Percentiles rank a stretch among this genome's conserved stretches.
These are phyloP conservation scores for Vulpes vulpes DNA, from an alignment of 2,113 vertebrate species.

Conservation along the genomic window DNA sequence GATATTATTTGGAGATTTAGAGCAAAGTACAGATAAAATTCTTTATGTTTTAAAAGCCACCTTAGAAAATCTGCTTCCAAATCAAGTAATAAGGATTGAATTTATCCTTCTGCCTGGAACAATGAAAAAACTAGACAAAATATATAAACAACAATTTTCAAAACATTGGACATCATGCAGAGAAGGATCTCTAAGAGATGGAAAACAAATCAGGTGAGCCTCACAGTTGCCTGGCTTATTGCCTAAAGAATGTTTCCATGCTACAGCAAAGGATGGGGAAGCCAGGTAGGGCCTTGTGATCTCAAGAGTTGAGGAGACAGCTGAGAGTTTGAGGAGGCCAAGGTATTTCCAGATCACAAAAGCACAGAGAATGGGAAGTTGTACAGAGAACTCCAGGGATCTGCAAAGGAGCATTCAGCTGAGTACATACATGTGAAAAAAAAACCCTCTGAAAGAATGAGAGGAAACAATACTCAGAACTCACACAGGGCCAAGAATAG, in stretches of 20 bases:
- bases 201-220: neutral
- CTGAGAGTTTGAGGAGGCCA: neutral
- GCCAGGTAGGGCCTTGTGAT: neutral
- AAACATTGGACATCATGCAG: neutral
- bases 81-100: neutral
- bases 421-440: neutral
- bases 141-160: neutral
- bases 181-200: neutral
- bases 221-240: neutral
- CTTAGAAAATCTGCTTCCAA: constrained; percentile 3
- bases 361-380: neutral
- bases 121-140: neutral
- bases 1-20: neutral
- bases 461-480: neutral
- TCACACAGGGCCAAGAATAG: neutral
- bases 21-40: neutral
- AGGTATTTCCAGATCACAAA: neutral
- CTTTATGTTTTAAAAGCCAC: neutral
- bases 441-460: neutral
- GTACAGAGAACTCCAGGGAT: neutral
- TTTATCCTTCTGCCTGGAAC: neutral
- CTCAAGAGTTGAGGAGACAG: neutral
- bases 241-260: neutral
- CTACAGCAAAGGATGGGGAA: neutral
- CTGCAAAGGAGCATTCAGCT: neutral